Conservation (phyloP, 2,888 invertebrate genomes). For the Caradrina clavipalpis region DNA sequence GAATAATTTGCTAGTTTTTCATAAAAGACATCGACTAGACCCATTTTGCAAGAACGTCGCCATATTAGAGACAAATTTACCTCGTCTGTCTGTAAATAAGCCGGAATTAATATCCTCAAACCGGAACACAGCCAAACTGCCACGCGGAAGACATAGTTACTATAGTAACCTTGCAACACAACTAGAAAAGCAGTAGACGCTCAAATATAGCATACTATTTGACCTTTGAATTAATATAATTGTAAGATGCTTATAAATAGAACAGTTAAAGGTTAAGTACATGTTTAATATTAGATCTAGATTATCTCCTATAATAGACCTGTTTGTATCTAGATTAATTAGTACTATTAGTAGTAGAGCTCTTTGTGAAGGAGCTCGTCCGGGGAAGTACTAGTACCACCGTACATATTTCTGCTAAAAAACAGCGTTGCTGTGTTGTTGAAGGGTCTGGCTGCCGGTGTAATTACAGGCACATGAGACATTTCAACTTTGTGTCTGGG, state of each 20-base stretch:
- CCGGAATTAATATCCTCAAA: neutral
- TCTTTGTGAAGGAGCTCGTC: too few relatives aligned
- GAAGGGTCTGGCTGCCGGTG: too few relatives aligned
- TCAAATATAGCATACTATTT: slow-evolving; percentile 7
- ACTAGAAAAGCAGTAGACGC: slow-evolving; percentile 9
- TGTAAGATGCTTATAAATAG: slow-evolving; percentile 26
- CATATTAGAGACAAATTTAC: neutral
- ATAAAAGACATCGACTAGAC: too few relatives aligned
- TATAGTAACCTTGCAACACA: slow-evolving; percentile 26
- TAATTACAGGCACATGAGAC: too few relatives aligned
- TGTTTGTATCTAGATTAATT: slow-evolving; percentile 1
- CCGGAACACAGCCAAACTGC: slow-evolving; percentile 6
- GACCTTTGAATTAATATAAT: neutral
- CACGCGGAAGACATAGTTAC: neutral
- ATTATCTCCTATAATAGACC: too few relatives aligned
- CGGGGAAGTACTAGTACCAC: too few relatives aligned
- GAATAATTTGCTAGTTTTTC: too few relatives aligned
- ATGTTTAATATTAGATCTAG: neutral
- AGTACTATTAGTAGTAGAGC: too few relatives aligned
- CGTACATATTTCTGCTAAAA: too few relatives aligned
- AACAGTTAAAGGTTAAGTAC: slow-evolving; percentile 12
- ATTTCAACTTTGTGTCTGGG: too few relatives aligned
- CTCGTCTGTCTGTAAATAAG: neutral
- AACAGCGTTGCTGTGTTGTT: too few relatives aligned
- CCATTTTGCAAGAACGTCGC: neutral